phyloP scores from a whole-genome alignment of 2,797 vertebrate species.

The Pelochelys cantorii region DNA sequence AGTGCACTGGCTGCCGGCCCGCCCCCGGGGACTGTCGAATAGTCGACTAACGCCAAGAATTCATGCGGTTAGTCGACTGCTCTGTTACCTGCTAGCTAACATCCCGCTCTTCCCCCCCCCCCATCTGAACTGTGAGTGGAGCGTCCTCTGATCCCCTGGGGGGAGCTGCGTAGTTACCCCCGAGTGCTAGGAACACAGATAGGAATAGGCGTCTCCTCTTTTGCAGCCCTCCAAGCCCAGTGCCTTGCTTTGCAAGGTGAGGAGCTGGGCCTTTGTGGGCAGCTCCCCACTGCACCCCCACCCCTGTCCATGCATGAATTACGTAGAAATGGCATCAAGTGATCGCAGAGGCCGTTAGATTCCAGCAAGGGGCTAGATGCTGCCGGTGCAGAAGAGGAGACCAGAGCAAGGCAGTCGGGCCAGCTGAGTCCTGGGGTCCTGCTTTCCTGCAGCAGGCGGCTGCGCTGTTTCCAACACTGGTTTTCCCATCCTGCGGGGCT shows the following conservation, averaged over 20 bases:
- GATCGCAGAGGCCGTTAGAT: background rate
- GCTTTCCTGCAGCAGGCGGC: background rate
- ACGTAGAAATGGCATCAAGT: too few species aligned
- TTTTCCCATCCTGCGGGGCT: background rate
- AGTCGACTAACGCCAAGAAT: too few species aligned
- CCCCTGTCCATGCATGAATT: background rate
- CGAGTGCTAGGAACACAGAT: fast-evolving
- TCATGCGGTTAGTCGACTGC: too few species aligned
- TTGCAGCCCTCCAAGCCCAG: background rate
- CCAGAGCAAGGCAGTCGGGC: background rate
- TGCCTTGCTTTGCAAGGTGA: background rate
- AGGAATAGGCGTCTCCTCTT: background rate
- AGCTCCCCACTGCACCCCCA: background rate
- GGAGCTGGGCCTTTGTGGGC: background rate
- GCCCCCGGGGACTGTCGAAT: too few species aligned
- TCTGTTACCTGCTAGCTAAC: too few species aligned
- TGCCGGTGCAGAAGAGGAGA: background rate
- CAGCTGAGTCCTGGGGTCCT: background rate
- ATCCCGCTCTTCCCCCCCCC: background rate
- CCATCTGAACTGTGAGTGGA: fast-evolving
- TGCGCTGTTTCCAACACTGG: background rate
- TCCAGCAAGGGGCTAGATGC: background rate
- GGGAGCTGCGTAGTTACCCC: background rate
- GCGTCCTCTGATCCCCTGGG: background rate
- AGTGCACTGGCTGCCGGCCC: too few species aligned